Base-by-base conservation (phyloP, 2,888 invertebrate genomes). In the Oxystoma pomonae region DNA sequence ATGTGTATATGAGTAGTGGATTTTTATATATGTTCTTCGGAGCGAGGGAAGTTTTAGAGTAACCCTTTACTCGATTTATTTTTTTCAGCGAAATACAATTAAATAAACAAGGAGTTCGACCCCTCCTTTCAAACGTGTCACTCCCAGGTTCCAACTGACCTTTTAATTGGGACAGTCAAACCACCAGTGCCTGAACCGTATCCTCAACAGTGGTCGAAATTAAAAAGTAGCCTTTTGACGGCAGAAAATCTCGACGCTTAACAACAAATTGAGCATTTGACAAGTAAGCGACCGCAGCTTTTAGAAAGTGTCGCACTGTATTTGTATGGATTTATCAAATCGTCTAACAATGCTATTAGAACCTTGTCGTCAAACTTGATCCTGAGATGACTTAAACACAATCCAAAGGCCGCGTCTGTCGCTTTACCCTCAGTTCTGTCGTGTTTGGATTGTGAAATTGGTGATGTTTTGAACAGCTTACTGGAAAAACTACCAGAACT, bases 401-500 rank as follows among this genome's bases (percentile, higher is more conserved):
- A 87, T 75, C 80, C 80, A 0, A 78, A 74, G 62, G 74, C 76
- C 1, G 85, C 86, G 64, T 79, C 83, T 17, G 84, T 84, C 61
- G 91, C 92, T 67, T 82, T 95, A 1, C 87, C 90, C 55, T 87
- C 90, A 0, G 89, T 92, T 73, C 84, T 95, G 62, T 88, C 91
- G 71, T 94, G 95, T 76, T 82, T 97, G 62, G 89, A 93, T 70
- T 90, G 90, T 66, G 83, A 85, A 55, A 89, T 92, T 75, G 89
- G 92, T 0, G 92, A 93, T 67, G 85, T 96, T 51, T 87, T 92
- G 0, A 85, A 86, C 69, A 87, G 90, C 0, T 89, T 91, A 21
- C 83, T 96, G 56, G 93, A 93, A 68, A 88, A 89, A 76, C 82
- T 97, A 58, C 90, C 94, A 0, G 95, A 95, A 73, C 87, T 96